Conservation (phyloP, 2,797 vertebrate genomes). For the Lycodopsis pacificus region DNA sequence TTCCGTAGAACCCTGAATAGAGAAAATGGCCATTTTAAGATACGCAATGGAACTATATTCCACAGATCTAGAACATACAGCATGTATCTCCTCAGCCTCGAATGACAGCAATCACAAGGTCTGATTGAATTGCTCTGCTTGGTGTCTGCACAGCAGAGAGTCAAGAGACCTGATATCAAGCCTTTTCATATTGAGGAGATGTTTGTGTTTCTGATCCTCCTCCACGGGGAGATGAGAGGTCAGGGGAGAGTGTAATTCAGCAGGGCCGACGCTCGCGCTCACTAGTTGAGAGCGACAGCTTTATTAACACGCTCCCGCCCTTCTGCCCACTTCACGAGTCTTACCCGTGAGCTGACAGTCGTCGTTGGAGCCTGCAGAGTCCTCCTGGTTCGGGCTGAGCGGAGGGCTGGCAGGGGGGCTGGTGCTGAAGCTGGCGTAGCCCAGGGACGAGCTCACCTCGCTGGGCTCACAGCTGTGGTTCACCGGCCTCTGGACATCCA, state of each 20-base stretch:
- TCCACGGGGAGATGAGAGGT: slow-evolving; percentile 14
- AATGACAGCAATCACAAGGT: background rate
- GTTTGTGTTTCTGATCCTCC: slow-evolving; percentile 18
- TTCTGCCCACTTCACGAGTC: background rate
- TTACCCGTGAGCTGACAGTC: slow-evolving; percentile 87
- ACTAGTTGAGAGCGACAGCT: background rate
- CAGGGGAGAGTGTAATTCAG: background rate
- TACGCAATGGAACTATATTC: background rate
- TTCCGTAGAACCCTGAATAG: background rate
- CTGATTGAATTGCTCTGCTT: slow-evolving; percentile 1
- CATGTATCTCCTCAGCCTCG: background rate
- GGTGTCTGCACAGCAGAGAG: background rate
- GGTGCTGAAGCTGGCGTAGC: slow-evolving; percentile 91
- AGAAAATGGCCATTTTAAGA: background rate
- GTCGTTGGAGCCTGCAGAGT: slow-evolving; percentile 89
- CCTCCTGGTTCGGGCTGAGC: slow-evolving; percentile 90
- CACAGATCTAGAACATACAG: background rate
- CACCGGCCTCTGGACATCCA: slow-evolving; percentile 92
- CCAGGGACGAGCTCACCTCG: slow-evolving; percentile 92
- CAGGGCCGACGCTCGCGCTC: background rate
- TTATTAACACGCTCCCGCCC: slow-evolving; percentile 1
- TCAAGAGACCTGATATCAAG: background rate
- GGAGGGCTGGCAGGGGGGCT: slow-evolving; percentile 90
- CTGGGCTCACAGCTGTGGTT: slow-evolving; percentile 95
- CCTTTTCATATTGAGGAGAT: slow-evolving; percentile 2